phyloP scores from a whole-genome alignment of 1,140 invertebrate species.

The Pseudomyrmex flavicornis region DNA sequence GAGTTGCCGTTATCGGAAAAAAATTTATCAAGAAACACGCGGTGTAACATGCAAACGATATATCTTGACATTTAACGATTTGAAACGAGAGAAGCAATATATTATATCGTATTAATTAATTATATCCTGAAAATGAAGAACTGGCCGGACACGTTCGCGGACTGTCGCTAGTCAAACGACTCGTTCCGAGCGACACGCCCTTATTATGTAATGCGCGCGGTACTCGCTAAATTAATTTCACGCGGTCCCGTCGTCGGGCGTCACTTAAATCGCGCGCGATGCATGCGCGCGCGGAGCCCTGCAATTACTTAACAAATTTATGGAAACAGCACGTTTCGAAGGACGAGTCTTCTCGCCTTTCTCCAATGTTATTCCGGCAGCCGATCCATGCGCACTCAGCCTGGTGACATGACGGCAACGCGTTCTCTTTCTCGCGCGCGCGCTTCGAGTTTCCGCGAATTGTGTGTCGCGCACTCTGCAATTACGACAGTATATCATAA shows the following conservation, averaged over 20 bases:
- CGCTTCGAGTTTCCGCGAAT: conserved; percentile 15
- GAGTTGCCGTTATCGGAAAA: no score
- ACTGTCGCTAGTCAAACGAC: not conserved
- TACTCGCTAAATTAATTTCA: conserved; percentile 51
- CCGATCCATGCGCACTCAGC: not conserved
- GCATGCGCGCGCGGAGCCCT: conserved; percentile 15
- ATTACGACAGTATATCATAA: conserved; percentile 47
- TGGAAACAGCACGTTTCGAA: conserved; percentile 24
- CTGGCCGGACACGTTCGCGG: not conserved
- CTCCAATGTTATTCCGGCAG: not conserved
- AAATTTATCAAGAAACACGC: no score
- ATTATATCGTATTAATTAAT: conserved; percentile 19
- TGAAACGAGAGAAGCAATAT: not conserved
- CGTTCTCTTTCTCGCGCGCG: conserved; percentile 31
- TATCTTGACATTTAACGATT: no score
- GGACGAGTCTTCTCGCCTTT: not conserved
- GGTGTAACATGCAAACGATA: no score
- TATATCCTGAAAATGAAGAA: not conserved
- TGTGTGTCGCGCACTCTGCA: conserved; percentile 39
- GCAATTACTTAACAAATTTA: conserved; percentile 59
- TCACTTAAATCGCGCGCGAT: conserved; percentile 19
- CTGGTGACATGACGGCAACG: not conserved
- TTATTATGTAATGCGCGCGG: conserved; percentile 45
- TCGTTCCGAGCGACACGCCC: conserved; percentile 22
- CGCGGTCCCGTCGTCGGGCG: conserved; percentile 3